Evolutionary conservation across 2,797 vertebrate species (phyloP).

Genomic region (Catostomus latipinnis): DNA sequence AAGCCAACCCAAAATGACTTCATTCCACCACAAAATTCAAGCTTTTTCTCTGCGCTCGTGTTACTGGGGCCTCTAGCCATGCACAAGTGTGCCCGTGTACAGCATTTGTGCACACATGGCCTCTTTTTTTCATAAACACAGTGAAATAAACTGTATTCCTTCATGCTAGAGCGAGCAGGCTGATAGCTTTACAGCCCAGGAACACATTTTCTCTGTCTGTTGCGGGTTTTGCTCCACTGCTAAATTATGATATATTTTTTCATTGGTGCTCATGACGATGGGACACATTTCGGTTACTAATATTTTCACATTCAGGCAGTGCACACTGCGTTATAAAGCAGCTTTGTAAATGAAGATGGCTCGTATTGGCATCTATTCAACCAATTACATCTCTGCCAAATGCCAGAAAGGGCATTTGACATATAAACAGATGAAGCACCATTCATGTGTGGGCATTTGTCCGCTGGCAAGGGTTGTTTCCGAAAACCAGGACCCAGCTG

Average conservation of each 20-base stretch:
- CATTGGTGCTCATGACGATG: conserved; percentile 20
- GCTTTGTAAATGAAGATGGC: background rate
- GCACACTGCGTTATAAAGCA: background rate
- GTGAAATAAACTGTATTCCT: conserved; percentile 11
- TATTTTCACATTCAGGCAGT: background rate
- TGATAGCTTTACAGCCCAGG: conserved; percentile 21
- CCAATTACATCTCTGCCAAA: conserved; percentile 2
- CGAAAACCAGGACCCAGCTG: no score
- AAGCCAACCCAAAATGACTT: background rate
- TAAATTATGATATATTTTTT: conserved; percentile 40
- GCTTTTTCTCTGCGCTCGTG: background rate
- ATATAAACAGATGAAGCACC: background rate
- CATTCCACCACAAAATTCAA: background rate
- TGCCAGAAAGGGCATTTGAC: background rate
- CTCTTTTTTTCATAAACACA: background rate
- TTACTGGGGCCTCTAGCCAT: background rate
- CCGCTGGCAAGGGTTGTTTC: no score
- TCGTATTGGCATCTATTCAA: background rate
- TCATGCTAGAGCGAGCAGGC: conserved; percentile 24
- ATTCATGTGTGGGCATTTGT: no score
- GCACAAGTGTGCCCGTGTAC: background rate
- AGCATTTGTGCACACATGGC: background rate
- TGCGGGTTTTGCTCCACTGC: background rate
- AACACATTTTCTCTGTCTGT: conserved; percentile 15
- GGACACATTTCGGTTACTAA: conserved; percentile 59